Base-by-base conservation (phyloP, 2,797 vertebrate genomes). In the Alcedo atthis region DNA sequence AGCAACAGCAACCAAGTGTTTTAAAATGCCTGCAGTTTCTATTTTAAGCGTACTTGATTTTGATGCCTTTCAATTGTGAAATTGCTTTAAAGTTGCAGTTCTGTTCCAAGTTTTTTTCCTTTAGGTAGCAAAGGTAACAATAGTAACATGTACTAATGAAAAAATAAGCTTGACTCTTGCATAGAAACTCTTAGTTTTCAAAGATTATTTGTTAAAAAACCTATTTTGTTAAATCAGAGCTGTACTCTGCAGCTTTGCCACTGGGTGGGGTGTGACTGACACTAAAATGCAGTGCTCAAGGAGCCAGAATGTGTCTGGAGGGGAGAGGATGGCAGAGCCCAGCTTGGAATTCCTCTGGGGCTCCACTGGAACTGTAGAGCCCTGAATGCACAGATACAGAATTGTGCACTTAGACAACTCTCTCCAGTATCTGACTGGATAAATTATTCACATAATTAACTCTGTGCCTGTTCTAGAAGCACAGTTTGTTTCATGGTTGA, bases 251-350 rank as follows among this genome's bases (percentile, higher is more conserved):
- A 87, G n/a, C 32, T 7, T 43, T 69, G 30, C 46, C 78, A 8
- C 80, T 25, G 63, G 32, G 21, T 84, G 86, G 69, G 49, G 51
- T 40, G 17, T 26, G 54, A 24, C 25, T 43, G 32, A 20, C 9
- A 3, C 10, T 48, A 19, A 57, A 55, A 30, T 18, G 15, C 4
- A 4, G 16, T 17, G 3, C 1, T 82, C 15, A n/a, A 0, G 0
- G 15, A 80, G 53, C 35, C n/a, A 5, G 33, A 17, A 11, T 10
- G 4, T 21, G 51, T 67, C 17, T 18, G 10, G 1, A 24, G 45
- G 32, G 58, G 61, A 30, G 26, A 15, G 12, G 33, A 1, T 73
- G 17, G 64, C 18, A 11, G 48, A 0, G 21, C 69, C 15, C 3
- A 1, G 7, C 5, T 35, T 46, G 49, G 32, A 55, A 5, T 43